A percentile compares a stretch with the other conserved stretches of the same genome.
These are phyloP conservation scores for Syrrhaptes paradoxus DNA, from an alignment of 2,113 vertebrate species.

Conservation along the genomic window DNA sequence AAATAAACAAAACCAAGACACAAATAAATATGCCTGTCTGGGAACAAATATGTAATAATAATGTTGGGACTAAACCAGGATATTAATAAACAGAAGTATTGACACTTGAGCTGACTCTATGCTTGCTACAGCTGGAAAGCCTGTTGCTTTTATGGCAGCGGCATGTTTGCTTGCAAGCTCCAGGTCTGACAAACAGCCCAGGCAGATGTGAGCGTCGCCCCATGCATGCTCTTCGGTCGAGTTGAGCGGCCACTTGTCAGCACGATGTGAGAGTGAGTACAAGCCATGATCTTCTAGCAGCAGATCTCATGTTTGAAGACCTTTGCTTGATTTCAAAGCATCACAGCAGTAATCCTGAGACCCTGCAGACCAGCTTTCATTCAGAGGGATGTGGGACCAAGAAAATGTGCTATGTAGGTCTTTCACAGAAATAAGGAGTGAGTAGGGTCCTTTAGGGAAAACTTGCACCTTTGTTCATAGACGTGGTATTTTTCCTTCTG, in stretches of 20 bases:
- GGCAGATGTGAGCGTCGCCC: fast-evolving
- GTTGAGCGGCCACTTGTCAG: fast-evolving
- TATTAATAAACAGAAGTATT: not conserved
- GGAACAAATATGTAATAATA: fast-evolving
- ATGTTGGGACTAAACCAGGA: not conserved
- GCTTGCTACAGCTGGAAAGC: not conserved
- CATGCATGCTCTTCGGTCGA: fast-evolving
- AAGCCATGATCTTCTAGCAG: not conserved
- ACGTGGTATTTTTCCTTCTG: not conserved
- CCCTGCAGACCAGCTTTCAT: not conserved
- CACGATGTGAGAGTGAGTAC: too few species aligned
- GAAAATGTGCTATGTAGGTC: not conserved
- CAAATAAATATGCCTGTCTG: not conserved
- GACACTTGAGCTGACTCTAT: not conserved
- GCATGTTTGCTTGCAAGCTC: not conserved
- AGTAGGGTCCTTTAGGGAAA: not conserved
- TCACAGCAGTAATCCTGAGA: not conserved
- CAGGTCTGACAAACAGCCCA: not conserved
- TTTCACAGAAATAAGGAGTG: not conserved
- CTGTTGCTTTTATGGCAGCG: not conserved
- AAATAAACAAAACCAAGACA: not conserved
- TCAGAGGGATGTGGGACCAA: not conserved
- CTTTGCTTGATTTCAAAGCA: not conserved
- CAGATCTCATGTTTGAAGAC: fast-evolving
- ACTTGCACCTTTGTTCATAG: not conserved